phyloP scores from a whole-genome alignment of 2,888 invertebrate species.

The Eucriotettix oculatus region DNA sequence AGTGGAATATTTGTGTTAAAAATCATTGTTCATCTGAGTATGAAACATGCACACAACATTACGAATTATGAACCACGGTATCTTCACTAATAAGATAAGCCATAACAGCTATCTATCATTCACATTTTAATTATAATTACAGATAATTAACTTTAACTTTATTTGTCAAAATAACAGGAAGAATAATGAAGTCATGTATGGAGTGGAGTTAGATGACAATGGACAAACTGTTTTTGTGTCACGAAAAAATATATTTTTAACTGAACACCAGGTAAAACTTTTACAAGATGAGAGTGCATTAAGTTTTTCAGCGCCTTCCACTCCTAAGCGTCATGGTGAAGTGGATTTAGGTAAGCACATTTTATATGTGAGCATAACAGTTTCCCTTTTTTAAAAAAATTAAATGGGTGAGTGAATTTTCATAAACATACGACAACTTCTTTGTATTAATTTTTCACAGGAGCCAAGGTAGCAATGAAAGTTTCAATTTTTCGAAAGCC shows the following conservation, averaged over 20 bases:
- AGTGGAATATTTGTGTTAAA: no score
- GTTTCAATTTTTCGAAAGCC: no score
- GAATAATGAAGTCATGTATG: conserved; percentile 4
- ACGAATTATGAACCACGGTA: no score
- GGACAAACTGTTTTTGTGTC: conserved; percentile 34
- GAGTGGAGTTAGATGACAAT: conserved; percentile 12
- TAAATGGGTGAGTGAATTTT: no score
- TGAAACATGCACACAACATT: no score
- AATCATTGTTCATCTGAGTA: no score
- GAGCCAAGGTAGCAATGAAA: no score
- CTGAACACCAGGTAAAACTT: conserved; percentile 27
- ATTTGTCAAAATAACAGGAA: conserved; percentile 3
- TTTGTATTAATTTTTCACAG: conserved; percentile 5
- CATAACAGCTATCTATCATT: background rate
- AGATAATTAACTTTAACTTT: background rate
- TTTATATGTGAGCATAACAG: no score
- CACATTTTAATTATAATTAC: background rate
- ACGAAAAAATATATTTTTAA: conserved; percentile 35
- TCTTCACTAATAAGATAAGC: no score
- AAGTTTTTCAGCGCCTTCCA: conserved; percentile 11
- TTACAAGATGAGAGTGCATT: conserved; percentile 19
- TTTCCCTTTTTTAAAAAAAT: no score
- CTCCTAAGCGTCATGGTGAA: conserved; percentile 1
- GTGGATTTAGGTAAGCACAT: conserved; percentile 3
- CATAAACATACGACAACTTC: no score